Conservation (phyloP, 1,140 invertebrate species). For the Periplaneta americana region DNA sequence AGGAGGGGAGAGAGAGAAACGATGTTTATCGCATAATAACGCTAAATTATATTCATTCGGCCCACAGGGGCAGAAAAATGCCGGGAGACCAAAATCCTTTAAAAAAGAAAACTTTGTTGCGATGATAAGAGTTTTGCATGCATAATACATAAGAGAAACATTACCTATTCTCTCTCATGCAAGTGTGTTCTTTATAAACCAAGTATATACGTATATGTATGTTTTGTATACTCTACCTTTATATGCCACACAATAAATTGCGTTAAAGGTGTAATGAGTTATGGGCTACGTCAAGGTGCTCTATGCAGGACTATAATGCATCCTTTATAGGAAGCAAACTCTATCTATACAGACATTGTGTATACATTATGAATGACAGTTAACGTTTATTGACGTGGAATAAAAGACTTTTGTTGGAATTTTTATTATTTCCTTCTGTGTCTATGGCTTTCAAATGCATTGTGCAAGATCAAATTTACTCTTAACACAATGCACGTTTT, state of each 20-base stretch:
- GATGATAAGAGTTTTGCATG: not conserved
- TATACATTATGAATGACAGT: not conserved
- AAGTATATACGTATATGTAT: not conserved
- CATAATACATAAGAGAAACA: not conserved
- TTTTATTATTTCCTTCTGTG: no score
- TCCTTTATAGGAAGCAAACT: not conserved
- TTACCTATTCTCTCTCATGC: not conserved
- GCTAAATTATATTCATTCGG: not conserved
- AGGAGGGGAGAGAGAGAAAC: no score
- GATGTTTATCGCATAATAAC: not conserved
- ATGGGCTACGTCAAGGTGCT: not conserved
- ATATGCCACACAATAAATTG: not conserved
- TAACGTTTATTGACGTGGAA: not conserved
- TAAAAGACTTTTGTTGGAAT: no score
- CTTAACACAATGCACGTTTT: no score
- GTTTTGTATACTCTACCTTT: not conserved
- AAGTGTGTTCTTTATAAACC: not conserved
- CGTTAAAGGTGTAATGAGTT: not conserved
- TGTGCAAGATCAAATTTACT: no score
- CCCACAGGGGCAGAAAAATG: not conserved
- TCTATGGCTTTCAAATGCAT: no score
- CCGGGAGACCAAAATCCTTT: not conserved
- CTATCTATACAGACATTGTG: not conserved
- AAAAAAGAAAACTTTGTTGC: not conserved
- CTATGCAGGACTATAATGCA: not conserved